phyloP scores from a whole-genome alignment of 1,140 invertebrate species.

The Monomorium pharaonis region DNA sequence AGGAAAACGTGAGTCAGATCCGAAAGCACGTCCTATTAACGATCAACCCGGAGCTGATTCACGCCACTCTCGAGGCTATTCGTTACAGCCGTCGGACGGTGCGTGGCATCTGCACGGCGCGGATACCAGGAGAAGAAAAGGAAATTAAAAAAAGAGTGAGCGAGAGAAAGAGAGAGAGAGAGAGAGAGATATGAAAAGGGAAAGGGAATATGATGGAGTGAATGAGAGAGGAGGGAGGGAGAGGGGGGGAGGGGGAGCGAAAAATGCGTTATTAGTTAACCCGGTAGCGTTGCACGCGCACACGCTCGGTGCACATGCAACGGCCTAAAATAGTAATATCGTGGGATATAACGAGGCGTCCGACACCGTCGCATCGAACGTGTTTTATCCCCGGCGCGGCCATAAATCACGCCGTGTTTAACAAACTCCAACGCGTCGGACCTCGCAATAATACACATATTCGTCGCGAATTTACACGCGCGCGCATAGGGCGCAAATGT shows the following conservation, averaged over 20 bases:
- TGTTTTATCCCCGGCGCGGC: constrained; percentile 65
- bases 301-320: neutral
- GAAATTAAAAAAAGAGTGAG: neutral
- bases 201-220: constrained; percentile 9
- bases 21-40: constrained; percentile 59
- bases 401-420: constrained; percentile 69
- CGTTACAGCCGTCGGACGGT: constrained; percentile 40
- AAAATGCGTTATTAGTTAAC: constrained; percentile 47
- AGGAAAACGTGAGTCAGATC: constrained; percentile 66
- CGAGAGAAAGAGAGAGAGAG: neutral
- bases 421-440: constrained; percentile 61
- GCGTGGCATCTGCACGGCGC: constrained; percentile 38
- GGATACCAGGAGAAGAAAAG: neutral
- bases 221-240: neutral
- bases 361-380: constrained; percentile 63
- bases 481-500: constrained; percentile 37
- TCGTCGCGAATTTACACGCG: constrained; percentile 61
- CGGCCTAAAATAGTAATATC: constrained; percentile 62
- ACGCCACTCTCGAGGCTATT: constrained; percentile 57
- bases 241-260: neutral
- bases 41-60: constrained; percentile 58
- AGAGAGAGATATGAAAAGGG: neutral
- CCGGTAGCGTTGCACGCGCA: neutral
- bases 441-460: constrained; percentile 68
- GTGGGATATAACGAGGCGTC: constrained; percentile 38